These are phyloP conservation scores for Rhinoptilus africanus DNA, from an alignment of 2,113 vertebrate genomes.

Conservation along the genomic window DNA sequence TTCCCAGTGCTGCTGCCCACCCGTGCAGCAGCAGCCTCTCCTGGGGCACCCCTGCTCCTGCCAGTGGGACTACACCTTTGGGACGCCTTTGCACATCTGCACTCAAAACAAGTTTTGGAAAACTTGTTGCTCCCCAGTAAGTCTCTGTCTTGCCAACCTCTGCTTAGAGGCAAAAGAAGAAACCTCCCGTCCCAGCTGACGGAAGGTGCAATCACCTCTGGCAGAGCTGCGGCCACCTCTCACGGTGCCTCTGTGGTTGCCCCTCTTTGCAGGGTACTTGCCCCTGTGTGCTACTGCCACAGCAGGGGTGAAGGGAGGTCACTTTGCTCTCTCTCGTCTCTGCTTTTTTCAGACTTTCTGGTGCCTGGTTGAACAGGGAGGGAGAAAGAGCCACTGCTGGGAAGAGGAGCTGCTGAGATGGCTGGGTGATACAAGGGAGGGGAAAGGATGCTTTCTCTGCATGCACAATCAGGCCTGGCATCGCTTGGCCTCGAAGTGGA, in stretches of 20 bases:
- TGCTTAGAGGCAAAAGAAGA: not conserved
- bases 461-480: not conserved
- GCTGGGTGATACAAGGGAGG: not conserved
- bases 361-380: not conserved
- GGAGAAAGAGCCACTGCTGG: not conserved
- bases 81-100: not conserved
- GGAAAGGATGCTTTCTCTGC: not conserved
- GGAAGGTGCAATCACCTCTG: not conserved
- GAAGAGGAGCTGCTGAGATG: not conserved
- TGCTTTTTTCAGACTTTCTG: not conserved
- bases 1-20: not conserved
- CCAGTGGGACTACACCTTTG: fast-evolving
- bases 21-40: not conserved
- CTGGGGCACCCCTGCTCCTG: not conserved
- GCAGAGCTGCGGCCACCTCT: not conserved
- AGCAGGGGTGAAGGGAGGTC: not conserved
- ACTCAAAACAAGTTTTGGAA: not conserved
- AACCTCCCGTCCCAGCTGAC: not conserved
- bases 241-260: not conserved
- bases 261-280: not conserved
- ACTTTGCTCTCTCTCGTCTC: not conserved
- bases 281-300: not conserved
- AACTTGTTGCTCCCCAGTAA: not conserved
- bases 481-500: constrained; percentile 26
- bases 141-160: not conserved